A percentile compares a stretch with the other conserved stretches of the same genome.
Conservation (phyloP, 1,140 invertebrate species). For the Achatina immaculata region DNA sequence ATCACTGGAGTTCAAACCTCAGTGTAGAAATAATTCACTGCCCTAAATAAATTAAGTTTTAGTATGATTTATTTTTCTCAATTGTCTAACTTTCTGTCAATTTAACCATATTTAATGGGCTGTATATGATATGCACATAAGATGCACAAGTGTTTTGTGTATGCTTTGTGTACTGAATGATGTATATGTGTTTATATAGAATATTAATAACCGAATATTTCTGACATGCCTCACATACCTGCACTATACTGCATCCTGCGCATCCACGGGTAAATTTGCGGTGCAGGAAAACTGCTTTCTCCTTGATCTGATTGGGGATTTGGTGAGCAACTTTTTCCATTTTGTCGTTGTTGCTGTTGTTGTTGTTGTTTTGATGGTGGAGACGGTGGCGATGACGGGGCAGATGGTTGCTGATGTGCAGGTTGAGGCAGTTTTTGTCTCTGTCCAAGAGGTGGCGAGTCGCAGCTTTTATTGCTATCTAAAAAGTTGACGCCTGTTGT, state of each 20-base stretch:
- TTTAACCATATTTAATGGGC: too few species aligned
- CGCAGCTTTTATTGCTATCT: conserved; percentile 23
- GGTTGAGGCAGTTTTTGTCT: conserved; percentile 25
- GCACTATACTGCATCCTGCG: conserved; percentile 67
- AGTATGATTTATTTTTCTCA: too few species aligned
- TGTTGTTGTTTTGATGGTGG: conserved; percentile 42
- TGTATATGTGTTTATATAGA: too few species aligned
- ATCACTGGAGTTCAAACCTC: too few species aligned
- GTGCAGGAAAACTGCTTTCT: conserved; percentile 50
- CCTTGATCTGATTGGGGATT: conserved; percentile 44
- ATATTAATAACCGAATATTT: too few species aligned
- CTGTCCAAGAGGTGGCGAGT: conserved; percentile 32
- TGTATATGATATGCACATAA: too few species aligned
- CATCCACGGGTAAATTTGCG: conserved; percentile 69
- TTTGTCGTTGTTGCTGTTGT: conserved; percentile 35
- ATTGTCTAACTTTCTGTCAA: too few species aligned
- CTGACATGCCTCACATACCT: conserved; percentile 50
- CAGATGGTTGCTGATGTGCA: conserved; percentile 22
- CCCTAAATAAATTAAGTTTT: too few species aligned
- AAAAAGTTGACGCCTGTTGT: conserved; percentile 14
- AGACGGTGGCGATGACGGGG: conserved; percentile 34
- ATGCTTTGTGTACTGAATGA: too few species aligned
- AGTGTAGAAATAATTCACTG: too few species aligned
- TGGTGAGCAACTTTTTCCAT: conserved; percentile 36
- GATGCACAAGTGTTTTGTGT: too few species aligned